Percentiles rank a stretch among this genome's conserved stretches.
Evolutionary conservation across 2,888 invertebrate species (phyloP).

Genomic region (Diadromus collaris): DNA sequence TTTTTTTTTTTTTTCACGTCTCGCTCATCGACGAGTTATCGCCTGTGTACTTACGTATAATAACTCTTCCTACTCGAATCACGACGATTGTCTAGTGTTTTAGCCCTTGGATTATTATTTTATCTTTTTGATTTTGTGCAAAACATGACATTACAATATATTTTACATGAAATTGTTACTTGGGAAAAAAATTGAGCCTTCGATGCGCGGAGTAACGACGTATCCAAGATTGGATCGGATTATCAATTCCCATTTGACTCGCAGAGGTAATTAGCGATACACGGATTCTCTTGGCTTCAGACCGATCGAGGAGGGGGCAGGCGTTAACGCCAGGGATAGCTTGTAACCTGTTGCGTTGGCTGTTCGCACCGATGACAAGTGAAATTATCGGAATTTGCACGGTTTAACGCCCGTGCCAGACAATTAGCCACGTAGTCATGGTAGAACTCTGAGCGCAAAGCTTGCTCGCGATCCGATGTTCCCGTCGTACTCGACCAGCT

Average conservation of each 20-base stretch:
- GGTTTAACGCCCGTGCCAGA: conserved; percentile 21
- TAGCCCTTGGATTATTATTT: background rate
- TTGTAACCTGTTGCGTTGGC: conserved; percentile 53
- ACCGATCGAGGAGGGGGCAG: background rate
- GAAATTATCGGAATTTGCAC: conserved; percentile 53
- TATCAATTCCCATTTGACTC: background rate
- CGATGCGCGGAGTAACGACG: background rate
- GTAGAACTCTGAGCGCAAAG: conserved; percentile 17
- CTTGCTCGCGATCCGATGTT: conserved; percentile 2
- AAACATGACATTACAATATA: conserved; percentile 33
- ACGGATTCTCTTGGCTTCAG: conserved; percentile 26
- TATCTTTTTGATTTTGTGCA: conserved; percentile 3
- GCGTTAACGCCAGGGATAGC: background rate
- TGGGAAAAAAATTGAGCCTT: background rate
- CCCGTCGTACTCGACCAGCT: background rate
- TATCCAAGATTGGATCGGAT: conserved; percentile 7
- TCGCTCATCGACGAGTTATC: conserved; percentile 5
- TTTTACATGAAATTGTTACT: conserved; percentile 29
- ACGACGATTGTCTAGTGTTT: background rate
- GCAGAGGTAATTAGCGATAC: conserved; percentile 29
- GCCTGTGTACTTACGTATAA: conserved; percentile 6
- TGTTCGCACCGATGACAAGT: conserved; percentile 43
- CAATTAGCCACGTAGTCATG: conserved; percentile 43
- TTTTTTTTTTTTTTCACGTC: conserved; percentile 16
- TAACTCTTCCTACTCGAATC: conserved; percentile 8